Evolutionary conservation across 2,888 invertebrate species (phyloP).

Genomic region (Terebella lapidaria): DNA sequence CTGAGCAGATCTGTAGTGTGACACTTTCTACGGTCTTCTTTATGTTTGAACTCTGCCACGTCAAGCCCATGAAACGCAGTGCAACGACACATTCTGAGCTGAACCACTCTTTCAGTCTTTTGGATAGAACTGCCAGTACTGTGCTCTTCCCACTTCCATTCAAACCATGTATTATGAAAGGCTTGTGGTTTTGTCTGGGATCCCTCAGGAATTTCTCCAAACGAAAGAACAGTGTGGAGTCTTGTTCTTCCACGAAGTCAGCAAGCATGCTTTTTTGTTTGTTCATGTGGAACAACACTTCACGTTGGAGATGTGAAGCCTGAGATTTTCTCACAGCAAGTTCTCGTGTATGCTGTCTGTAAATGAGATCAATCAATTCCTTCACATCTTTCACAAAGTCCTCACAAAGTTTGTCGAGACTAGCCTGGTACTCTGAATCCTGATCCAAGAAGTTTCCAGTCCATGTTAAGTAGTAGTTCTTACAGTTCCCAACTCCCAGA

Average conservation of each 20-base stretch:
- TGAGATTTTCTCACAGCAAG: neutral
- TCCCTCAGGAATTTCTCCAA: constrained; percentile 18
- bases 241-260: neutral
- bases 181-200: constrained; percentile 13
- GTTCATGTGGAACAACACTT: neutral
- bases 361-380: constrained; percentile 12
- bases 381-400: constrained; percentile 20
- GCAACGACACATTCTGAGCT: constrained; percentile 13
- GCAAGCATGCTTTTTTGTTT: neutral
- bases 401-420: constrained; percentile 13
- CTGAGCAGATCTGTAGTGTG: constrained; percentile 21
- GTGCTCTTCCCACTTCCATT: constrained; percentile 18
- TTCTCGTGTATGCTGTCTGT: neutral
- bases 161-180: constrained; percentile 20
- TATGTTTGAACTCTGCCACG: constrained; percentile 11
- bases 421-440: constrained; percentile 9
- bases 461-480: constrained; percentile 17
- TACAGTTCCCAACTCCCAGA: constrained; percentile 13
- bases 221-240: neutral
- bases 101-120: constrained; percentile 13
- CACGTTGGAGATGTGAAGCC: neutral
- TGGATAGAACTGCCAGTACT: constrained; percentile 12
- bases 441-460: neutral
- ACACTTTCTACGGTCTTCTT: constrained; percentile 14
- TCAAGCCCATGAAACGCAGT: constrained; percentile 18